Evolutionary conservation across 1,140 invertebrate species (phyloP), one percentile per base, ranked within the genome.

Genomic region (Solenopsis fugax): DNA sequence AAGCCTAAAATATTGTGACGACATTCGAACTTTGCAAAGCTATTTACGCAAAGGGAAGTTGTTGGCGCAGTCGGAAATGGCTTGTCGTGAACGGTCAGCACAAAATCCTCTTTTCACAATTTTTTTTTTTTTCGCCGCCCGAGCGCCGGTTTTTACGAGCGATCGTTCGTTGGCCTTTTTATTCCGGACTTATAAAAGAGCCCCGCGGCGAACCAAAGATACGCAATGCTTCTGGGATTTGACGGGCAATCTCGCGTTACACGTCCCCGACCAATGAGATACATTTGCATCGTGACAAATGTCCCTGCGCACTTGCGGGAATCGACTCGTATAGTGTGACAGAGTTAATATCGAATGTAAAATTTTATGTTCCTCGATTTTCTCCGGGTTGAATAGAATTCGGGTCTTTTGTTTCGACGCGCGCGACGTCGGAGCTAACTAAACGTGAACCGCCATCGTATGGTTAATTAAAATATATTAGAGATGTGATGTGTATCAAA

Each of bases 61-160:
- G 58, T 60, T 72, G 72, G 60, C 71, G 71, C 69, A 78, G 65
- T 80, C 65, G 72, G 60, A 87, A 89, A 89, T 89, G 54, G 52
- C 62, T 77, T 69, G 52, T 72, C 65, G 37, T 56, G 65, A 77
- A 77, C 58, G 88, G 88, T 80, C 85, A 85, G 85, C 85, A n/a
- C 34, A 56, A 77, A 89, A 84, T 81, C 41, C 48, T 65, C 54
- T 69, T 75, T 69, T 81, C 29, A n/a, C 54, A n/a, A 67, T 24
- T 24, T 56, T 77, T 52, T 56, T 56, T 50, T 87, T 60, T 45
- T 24, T 52, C 24, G 10, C 4, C 7, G n/a, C 3, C n/a, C 29
- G 37, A 52, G 24, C 48, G 29, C 52, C 52, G 65, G 52, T 81
- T 86, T 86, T 86, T 86, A 86, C 41, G 76, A 86, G 45, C 50